Evolutionary conservation across 2,797 vertebrate genomes (phyloP).

Genomic region (Melanotaenia boesemani): DNA sequence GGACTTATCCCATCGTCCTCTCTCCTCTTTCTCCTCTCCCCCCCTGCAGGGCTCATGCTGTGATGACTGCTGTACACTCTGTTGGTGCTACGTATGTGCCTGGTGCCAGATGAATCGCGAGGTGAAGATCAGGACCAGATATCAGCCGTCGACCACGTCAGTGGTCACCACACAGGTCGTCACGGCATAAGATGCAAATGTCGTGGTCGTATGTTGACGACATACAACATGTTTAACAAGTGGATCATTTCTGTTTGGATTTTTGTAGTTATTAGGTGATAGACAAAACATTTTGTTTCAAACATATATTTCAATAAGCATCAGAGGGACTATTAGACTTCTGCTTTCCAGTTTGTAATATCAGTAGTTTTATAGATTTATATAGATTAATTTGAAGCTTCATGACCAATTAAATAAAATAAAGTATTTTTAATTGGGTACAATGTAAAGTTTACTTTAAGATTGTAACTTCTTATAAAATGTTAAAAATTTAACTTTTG

Average conservation of each 20-base stretch:
- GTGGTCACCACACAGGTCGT: conserved; percentile 19
- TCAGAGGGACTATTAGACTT: no score
- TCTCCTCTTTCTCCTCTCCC: not conserved
- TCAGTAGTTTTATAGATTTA: no score
- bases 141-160: fast-evolving
- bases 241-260: not conserved
- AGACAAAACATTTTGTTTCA: not conserved
- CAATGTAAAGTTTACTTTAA: no score
- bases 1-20: not conserved
- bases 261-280: not conserved
- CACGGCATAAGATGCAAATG: not conserved
- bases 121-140: conserved; percentile 11
- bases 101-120: conserved; percentile 32
- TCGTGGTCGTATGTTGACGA: not conserved
- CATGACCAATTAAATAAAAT: no score
- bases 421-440: no score
- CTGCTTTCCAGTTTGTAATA: no score
- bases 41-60: conserved; percentile 73
- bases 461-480: no score
- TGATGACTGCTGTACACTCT: conserved; percentile 67
- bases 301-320: no score
- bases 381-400: no score
- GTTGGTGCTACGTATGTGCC: conserved; percentile 67
- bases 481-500: no score
- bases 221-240: not conserved